phyloP scores from a whole-genome alignment of 2,113 vertebrate genomes.

The Cyprinodon tularosa region DNA sequence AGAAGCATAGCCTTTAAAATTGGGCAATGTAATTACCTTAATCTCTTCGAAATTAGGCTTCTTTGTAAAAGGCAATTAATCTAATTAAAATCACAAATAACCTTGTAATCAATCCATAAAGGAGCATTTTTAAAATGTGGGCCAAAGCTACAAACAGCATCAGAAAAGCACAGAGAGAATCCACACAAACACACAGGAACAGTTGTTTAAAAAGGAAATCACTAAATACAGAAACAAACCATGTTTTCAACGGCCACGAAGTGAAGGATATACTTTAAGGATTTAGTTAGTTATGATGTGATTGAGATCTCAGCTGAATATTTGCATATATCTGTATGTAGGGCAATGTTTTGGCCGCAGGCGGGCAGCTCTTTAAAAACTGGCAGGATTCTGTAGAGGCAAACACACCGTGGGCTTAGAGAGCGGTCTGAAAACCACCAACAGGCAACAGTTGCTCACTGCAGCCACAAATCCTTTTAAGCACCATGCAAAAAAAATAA shows the following conservation, averaged over 20 bases:
- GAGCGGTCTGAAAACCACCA: background rate
- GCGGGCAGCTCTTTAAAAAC: background rate
- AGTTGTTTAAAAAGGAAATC: background rate
- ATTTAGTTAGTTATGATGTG: background rate
- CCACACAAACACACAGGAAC: background rate
- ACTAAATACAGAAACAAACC: background rate
- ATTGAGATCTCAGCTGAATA: background rate
- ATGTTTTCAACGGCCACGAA: background rate
- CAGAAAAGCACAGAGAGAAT: no score
- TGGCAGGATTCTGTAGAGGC: background rate
- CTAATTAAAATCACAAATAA: no score
- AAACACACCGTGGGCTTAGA: background rate
- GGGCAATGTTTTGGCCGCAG: background rate
- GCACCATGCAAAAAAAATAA: background rate
- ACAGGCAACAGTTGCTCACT: no score
- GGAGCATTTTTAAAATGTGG: no score
- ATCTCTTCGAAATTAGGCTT: background rate
- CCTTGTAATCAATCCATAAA: no score
- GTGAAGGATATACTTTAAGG: background rate
- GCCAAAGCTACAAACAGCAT: no score
- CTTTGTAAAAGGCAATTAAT: background rate
- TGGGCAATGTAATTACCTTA: background rate
- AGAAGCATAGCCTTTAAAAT: background rate
- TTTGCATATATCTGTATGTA: background rate
- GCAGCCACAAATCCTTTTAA: background rate